Evolutionary conservation across 1,140 invertebrate species (phyloP), one percentile per base, ranked within the genome.

Genomic region (Delia radicum): DNA sequence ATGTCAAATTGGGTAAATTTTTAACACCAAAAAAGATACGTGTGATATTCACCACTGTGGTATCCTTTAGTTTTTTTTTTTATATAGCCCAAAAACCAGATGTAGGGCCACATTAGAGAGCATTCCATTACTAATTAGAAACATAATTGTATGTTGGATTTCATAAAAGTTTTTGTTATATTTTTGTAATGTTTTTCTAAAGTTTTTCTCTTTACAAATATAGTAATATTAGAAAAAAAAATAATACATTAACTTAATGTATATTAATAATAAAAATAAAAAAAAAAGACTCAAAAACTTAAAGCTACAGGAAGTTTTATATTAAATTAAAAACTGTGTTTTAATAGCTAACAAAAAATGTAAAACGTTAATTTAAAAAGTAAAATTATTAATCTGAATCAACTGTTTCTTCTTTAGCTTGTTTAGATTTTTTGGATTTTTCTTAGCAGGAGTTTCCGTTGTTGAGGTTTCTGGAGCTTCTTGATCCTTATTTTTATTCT

Each of bases 401-500:
- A 13, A 29, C 42, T 48, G 55, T 29, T 65, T 76, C 37, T n/a
- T 72, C 46, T 74, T 74, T 48, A 27, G 61, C 29, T 69, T 69
- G 33, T 69, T 69, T 69, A 10, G 65, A 69, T 24, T 69, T 69
- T 55, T 79, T 74, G 65, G 37, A 13, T 69, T 69, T 55, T 79
- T 74, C 28, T 77, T 75, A 74, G 80, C 79, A 8, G 65, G 65
- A 8, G 65, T 69, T 27, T 33, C 29, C 65, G 75, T 77, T 29
- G 76, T 42, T 15, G 48, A 4, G 33, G 12, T 31, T 15, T 67
- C 78, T 8, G 78, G 69, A 73, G 82, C 77, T 75, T 81, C 78
- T 42, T 79, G 78, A 6, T 81, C 83, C 24, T 79, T 74, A 13
- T 74, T 79, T 73, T 86, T 85, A 73, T 82, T 79, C 75, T 86